phyloP scores from a whole-genome alignment of 2,888 invertebrate genomes.

The Dugesia japonica region DNA sequence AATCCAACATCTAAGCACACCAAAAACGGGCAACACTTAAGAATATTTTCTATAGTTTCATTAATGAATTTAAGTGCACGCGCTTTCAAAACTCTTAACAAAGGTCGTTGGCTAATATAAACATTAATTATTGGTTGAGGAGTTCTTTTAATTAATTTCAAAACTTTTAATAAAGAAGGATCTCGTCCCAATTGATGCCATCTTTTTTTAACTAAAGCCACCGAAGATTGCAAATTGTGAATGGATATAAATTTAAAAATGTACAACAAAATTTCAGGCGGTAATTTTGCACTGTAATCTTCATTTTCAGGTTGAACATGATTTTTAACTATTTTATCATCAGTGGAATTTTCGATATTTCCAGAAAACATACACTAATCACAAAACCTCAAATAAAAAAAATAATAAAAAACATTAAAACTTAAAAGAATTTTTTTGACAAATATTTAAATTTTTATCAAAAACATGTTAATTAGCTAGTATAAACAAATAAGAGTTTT shows the following conservation, averaged over 20 bases:
- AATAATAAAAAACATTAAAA: no score
- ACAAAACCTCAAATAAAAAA: no score
- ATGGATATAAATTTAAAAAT: background rate
- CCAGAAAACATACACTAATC: no score
- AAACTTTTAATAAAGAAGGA: background rate
- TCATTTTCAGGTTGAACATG: background rate
- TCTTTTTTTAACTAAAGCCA: background rate
- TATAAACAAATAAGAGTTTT: no score
- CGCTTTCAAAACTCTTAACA: background rate
- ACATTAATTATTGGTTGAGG: background rate
- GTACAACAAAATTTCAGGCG: background rate
- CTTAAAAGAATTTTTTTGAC: no score
- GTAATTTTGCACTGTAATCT: conserved; percentile 4
- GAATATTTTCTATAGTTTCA: background rate
- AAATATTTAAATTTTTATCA: no score
- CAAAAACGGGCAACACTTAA: background rate
- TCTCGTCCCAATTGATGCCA: background rate
- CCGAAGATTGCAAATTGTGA: background rate
- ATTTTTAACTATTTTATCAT: background rate
- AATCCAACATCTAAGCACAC: background rate
- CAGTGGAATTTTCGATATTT: no score
- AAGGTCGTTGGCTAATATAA: background rate
- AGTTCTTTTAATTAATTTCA: background rate
- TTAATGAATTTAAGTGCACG: background rate
- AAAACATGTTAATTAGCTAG: no score